These are phyloP conservation scores for Scolopax mira DNA, from an alignment of 2,113 vertebrate species.

Conservation along the genomic window DNA sequence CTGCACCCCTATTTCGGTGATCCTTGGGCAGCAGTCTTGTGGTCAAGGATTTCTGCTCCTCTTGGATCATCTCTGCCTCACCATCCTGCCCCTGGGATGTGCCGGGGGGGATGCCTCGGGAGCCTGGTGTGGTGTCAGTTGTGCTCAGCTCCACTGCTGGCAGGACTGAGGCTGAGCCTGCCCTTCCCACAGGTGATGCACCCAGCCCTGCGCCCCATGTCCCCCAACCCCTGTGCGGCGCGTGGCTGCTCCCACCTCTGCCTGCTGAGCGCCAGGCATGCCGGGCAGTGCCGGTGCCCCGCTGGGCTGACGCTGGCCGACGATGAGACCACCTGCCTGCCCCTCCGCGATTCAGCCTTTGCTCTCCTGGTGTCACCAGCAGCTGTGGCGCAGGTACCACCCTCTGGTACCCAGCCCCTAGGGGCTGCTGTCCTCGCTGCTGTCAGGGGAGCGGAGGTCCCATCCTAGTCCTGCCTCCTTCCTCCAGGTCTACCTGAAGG, in stretches of 20 bases:
- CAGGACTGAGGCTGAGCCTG: background rate
- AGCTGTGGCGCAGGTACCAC: constrained; percentile 76
- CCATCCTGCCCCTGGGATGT: background rate
- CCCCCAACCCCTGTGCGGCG: constrained; percentile 71
- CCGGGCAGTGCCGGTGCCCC: constrained; percentile 82
- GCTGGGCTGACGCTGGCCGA: constrained; percentile 70
- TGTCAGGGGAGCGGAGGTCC: background rate
- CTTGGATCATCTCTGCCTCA: background rate
- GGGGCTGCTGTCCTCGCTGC: fast-evolving
- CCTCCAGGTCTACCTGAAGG: constrained; percentile 80
- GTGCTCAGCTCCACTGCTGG: fast-evolving
- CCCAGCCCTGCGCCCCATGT: constrained; percentile 69
- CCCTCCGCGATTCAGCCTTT: constrained; percentile 73
- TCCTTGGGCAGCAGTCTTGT: background rate
- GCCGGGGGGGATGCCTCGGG: too few relatives aligned
- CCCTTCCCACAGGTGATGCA: constrained; percentile 69
- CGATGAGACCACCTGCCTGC: constrained; percentile 76
- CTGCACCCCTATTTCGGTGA: background rate
- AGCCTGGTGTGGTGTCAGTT: fast-evolving
- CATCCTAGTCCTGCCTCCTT: background rate
- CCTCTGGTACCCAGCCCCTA: background rate
- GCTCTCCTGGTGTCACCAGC: constrained; percentile 74
- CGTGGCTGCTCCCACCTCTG: constrained; percentile 85
- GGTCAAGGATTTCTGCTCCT: background rate
- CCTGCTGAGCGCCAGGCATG: constrained; percentile 72